A percentile compares a stretch with the other conserved stretches of the same genome.
These are phyloP conservation scores for Ciconia boyciana DNA, from an alignment of 2,113 vertebrate genomes.

Conservation along the genomic window DNA sequence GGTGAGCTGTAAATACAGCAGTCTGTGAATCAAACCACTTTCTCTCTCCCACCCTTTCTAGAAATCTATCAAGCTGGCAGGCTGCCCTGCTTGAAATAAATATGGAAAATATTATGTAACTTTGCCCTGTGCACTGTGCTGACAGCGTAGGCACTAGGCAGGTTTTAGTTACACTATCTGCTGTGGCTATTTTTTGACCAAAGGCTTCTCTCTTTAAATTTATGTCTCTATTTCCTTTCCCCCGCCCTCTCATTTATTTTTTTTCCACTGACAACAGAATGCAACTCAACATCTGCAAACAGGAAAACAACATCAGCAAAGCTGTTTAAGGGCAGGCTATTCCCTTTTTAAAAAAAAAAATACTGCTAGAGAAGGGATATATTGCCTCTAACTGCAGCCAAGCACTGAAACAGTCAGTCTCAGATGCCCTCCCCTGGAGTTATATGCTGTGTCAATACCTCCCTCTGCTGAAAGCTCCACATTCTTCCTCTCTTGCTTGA, in stretches of 20 bases:
- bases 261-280: not conserved
- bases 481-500: conserved; percentile 20
- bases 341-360: not conserved
- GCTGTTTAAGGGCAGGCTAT: not conserved
- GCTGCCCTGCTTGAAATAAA: conserved; percentile 49
- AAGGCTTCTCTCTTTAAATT: conserved; percentile 37
- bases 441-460: conserved; percentile 67
- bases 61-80: conserved; percentile 57
- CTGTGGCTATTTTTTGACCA: conserved; percentile 49
- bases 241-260: not conserved
- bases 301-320: not conserved
- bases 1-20: conserved; percentile 29
- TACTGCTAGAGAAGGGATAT: not conserved
- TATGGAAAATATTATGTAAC: conserved; percentile 68
- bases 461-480: conserved; percentile 71
- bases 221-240: conserved; percentile 14
- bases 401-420: not conserved
- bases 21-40: conserved; percentile 53
- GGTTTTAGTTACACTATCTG: conserved; percentile 43
- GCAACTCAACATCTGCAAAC: not conserved
- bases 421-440: not conserved
- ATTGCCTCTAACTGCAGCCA: not conserved
- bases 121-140: not conserved
- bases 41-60: conserved; percentile 48
- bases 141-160: not conserved